Percentiles rank a stretch among this genome's conserved stretches.
These are phyloP conservation scores for Xylocampa areola DNA, from an alignment of 2,888 invertebrate genomes.

Conservation along the genomic window DNA sequence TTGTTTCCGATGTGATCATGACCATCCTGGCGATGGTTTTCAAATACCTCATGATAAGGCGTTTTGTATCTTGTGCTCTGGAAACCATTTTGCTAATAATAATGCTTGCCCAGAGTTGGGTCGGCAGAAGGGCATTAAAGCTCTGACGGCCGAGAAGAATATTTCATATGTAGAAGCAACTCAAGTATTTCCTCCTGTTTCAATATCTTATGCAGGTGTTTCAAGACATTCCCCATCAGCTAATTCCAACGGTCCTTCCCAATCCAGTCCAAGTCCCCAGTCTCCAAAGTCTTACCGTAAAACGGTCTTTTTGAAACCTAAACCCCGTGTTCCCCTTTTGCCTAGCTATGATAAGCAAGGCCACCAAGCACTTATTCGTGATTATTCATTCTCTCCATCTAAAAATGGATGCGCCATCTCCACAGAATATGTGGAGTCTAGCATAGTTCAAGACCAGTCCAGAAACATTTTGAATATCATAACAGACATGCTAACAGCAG, in stretches of 20 bases:
- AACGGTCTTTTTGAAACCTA: conserved; percentile 5
- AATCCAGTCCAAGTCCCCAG: background rate
- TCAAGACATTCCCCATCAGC: background rate
- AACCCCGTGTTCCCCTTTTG: background rate
- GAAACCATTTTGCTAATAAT: too few species aligned
- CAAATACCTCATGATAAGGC: too few species aligned
- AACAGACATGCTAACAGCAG: background rate
- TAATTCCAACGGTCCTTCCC: background rate
- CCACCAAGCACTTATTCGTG: background rate
- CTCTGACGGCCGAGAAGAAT: conserved; percentile 1
- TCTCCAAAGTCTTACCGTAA: too few species aligned
- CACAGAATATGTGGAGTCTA: background rate
- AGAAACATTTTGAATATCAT: background rate
- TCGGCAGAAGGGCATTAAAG: background rate
- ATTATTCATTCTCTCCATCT: background rate
- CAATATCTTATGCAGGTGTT: background rate
- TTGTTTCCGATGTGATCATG: too few species aligned
- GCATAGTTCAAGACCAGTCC: background rate
- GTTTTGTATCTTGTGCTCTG: too few species aligned
- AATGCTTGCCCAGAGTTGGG: too few species aligned
- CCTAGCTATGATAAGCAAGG: background rate
- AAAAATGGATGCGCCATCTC: too few species aligned
- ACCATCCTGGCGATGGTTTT: too few species aligned
- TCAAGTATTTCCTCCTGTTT: background rate
- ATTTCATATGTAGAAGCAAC: conserved; percentile 7